These are phyloP conservation scores for Cotesia vestalis DNA, from an alignment of 1,140 invertebrate species.

Conservation along the genomic window DNA sequence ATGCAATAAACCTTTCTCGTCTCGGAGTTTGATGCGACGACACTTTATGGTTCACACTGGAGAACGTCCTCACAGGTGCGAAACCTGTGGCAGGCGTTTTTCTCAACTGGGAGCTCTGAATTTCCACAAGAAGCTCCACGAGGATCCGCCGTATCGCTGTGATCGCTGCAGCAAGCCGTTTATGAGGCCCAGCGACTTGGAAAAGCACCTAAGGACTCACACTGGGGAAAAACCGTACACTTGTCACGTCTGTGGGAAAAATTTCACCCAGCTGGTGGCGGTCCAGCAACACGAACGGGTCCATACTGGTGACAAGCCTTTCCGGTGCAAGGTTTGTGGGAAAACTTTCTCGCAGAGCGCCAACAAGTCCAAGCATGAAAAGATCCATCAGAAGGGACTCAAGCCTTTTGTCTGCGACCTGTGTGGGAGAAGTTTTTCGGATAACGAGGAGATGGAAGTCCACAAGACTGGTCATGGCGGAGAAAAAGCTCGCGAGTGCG, in stretches of 20 bases:
- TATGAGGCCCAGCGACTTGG: slow-evolving; percentile 61
- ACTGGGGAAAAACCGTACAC: slow-evolving; percentile 60
- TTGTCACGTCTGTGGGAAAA: slow-evolving; percentile 53
- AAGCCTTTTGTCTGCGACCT: slow-evolving; percentile 47
- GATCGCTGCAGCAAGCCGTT: slow-evolving; percentile 64
- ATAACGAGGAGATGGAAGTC: slow-evolving; percentile 38
- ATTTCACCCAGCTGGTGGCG: slow-evolving; percentile 70
- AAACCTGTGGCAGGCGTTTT: slow-evolving; percentile 36
- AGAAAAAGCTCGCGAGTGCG: slow-evolving; percentile 38
- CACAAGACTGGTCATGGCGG: slow-evolving; percentile 41
- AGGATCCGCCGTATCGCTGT: slow-evolving; percentile 48
- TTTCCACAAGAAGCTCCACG: slow-evolving; percentile 39
- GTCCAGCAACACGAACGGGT: slow-evolving; percentile 73
- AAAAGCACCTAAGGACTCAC: slow-evolving; percentile 66
- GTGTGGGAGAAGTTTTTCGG: slow-evolving; percentile 46
- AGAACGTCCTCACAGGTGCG: slow-evolving; percentile 38
- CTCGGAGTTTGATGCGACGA: slow-evolving; percentile 31
- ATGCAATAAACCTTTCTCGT: slow-evolving; percentile 15
- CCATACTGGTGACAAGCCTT: slow-evolving; percentile 72
- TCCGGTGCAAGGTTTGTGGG: slow-evolving; percentile 69
- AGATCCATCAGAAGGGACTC: slow-evolving; percentile 39
- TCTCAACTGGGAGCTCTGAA: slow-evolving; percentile 38
- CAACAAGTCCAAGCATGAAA: slow-evolving; percentile 53
- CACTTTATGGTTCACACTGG: slow-evolving; percentile 39
- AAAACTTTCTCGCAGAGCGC: slow-evolving; percentile 74